These are phyloP conservation scores for Gibbula magus DNA, from an alignment of 2,888 invertebrate genomes.

Conservation along the genomic window DNA sequence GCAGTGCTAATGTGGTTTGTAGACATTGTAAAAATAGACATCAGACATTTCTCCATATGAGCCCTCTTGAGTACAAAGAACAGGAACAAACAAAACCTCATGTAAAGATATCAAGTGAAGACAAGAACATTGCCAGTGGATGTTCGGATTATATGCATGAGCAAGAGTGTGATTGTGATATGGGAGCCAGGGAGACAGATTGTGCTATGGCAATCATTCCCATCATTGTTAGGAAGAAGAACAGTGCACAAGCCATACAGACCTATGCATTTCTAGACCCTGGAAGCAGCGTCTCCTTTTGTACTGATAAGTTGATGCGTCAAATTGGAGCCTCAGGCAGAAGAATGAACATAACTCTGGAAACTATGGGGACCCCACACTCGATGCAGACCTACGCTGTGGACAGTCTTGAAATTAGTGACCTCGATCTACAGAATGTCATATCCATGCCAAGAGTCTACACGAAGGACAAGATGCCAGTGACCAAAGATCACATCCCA, in stretches of 20 bases:
- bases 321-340: slow-evolving; percentile 1
- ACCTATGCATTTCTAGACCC: slow-evolving; percentile 28
- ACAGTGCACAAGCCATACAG: background rate
- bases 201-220: slow-evolving; percentile 32
- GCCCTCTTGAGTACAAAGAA: background rate
- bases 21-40: slow-evolving; percentile 15
- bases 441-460: background rate
- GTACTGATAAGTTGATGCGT: slow-evolving; percentile 14
- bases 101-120: no score
- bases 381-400: background rate
- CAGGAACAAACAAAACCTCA: no score
- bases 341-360: slow-evolving; percentile 3
- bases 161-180: background rate
- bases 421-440: background rate
- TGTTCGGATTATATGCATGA: background rate
- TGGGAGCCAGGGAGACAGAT: slow-evolving; percentile 7
- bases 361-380: slow-evolving; percentile 7
- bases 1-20: background rate
- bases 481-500: slow-evolving; percentile 12
- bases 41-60: slow-evolving; percentile 22
- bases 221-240: slow-evolving; percentile 12
- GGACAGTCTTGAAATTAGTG: background rate
- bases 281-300: slow-evolving; percentile 30
- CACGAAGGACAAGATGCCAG: slow-evolving; percentile 21
- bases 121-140: no score